Evolutionary conservation across 2,797 vertebrate species (phyloP), one percentile per base, ranked within the genome.

Genomic region (Amazona ochrocephala): DNA sequence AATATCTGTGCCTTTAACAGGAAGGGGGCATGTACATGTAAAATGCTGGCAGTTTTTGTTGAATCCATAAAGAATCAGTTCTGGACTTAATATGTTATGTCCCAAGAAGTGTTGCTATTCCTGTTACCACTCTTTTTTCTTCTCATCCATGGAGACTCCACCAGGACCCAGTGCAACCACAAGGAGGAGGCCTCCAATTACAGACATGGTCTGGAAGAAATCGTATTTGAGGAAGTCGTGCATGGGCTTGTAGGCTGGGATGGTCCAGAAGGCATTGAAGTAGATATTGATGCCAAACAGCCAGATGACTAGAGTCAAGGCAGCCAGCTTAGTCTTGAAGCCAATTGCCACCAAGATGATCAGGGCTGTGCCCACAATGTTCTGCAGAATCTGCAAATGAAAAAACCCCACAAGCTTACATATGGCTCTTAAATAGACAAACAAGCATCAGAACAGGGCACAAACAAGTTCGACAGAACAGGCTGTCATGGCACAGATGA

Each of bases 171-270:
- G 98, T 3, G 99, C 99, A 96, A 99, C 99, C 96, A 99, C 99
- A 12, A 99, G 96, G 67, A 99, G 98, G 90, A 99, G 97, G 67
- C 99, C 99, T 11, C 99, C 99, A 13, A 99, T 99, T 89, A 99
- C 99, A 4, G 99, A 99, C 96, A 99, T 99, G 98, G 99, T 99
- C 98, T 99, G 99, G 98, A 99, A 99, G 98, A 99, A 99, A 97
- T 99, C 99, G 3, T 99, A 99, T 97, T 99, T 99, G 94, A 99
- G 99, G 98, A 99, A 99, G 98, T 99, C 99, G 9, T 99, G 99
- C 99, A 99, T 99, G 96, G 99, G 99, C 95, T 99, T 99, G 97
- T 99, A 99, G 93, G 98, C 97, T 0, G 99, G 99, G 93, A 99
- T 91, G 97, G 98, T 98, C 99, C 99, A 99, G 98, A 99, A 99